Evolutionary conservation across 2,888 invertebrate genomes (phyloP), one percentile per base, ranked within the genome.

Genomic region (Kryphioiulus occultus): DNA sequence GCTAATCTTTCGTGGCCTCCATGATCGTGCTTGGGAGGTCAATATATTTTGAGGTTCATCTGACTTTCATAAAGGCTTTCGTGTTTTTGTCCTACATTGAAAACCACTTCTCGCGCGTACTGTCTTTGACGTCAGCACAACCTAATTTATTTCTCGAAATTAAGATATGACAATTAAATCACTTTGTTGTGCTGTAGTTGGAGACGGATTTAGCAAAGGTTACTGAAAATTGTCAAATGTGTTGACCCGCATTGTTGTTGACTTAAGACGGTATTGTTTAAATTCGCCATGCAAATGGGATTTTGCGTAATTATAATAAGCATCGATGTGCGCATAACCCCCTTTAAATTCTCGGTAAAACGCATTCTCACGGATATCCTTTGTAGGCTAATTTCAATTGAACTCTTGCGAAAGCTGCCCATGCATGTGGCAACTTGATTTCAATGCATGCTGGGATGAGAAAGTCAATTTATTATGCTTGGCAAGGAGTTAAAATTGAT

Each of bases 41-140:
- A 53, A 7, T 53, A 15, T n/a, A 53, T 19, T n/a, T 53, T 53
- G 3, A n/a, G n/a, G n/a, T 53, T 53, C 53, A 53, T 53, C 53
- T 53, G 53, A 53, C 53, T 53, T 53, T 53, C 53, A 53, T 53
- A 53, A 53, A 53, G 53, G 53, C n/a, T n/a, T 53, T 53, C n/a
- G n/a, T n/a, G 15, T 44, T 44, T 9, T 4, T 44, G 44, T 44
- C 44, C 7, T 53, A 19, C 15, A 53, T 53, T n/a, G n/a, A 53
- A 53, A n/a, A 53, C 53, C n/a, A 53, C 47, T 47, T 47, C 1
- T 9, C 42, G 42, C 9, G 0, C 1, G 47, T 47, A 47, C 47
- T 47, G 47, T n/a, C 53, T 53, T 53, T 53, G 53, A 53, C 53
- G 53, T 53, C 53, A 53, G 19, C n/a, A 53, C n/a, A 53, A 53